These are phyloP conservation scores for Bagarius yarrelli DNA, from an alignment of 2,113 vertebrate genomes.

Conservation along the genomic window DNA sequence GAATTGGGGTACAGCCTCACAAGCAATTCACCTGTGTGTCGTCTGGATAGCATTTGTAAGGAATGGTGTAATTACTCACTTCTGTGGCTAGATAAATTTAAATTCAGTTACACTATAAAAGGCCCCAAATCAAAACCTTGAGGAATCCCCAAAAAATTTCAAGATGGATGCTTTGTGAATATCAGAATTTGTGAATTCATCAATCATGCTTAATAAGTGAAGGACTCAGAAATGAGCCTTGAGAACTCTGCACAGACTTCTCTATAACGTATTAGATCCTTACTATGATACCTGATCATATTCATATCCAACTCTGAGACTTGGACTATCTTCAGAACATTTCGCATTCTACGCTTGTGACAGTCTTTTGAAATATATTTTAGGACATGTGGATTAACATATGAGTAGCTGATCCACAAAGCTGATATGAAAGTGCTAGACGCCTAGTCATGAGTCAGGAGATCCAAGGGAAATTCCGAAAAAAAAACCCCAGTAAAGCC, in stretches of 20 bases:
- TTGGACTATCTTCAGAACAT: too few relatives aligned
- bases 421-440: background rate
- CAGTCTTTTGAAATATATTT: background rate
- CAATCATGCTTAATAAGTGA: background rate
- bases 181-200: background rate
- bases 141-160: background rate
- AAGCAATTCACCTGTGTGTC: background rate
- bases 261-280: too few relatives aligned
- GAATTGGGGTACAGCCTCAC: background rate
- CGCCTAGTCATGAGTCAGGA: background rate
- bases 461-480: background rate
- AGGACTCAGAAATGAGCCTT: background rate
- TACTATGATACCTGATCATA: background rate
- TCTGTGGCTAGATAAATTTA: background rate
- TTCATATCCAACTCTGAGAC: background rate
- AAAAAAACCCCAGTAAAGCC: background rate
- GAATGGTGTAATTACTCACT: background rate
- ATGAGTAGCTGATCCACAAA: background rate
- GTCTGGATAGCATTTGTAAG: background rate
- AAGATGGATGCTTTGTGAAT: background rate
- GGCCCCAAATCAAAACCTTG: background rate
- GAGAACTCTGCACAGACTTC: background rate
- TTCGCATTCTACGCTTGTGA: too few relatives aligned
- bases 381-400: background rate
- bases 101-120: background rate